These are phyloP conservation scores for Goniozus legneri DNA, from an alignment of 1,140 invertebrate species.

Conservation along the genomic window DNA sequence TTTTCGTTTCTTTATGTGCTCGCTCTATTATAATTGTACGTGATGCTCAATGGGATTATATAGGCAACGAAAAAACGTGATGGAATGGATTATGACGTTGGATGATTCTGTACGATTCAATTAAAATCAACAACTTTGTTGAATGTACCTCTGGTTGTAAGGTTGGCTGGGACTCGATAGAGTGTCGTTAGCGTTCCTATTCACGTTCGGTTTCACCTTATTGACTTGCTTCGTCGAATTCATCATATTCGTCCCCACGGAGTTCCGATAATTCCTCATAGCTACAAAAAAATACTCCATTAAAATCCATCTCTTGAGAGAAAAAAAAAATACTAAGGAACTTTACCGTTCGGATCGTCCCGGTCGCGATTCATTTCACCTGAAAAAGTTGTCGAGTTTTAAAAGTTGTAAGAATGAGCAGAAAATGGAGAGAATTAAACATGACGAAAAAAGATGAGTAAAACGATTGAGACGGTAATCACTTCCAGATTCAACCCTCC, in stretches of 20 bases:
- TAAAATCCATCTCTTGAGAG: too few relatives aligned
- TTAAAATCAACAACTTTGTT: too few relatives aligned
- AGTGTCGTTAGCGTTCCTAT: conserved; percentile 65
- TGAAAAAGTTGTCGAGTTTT: conserved; percentile 42
- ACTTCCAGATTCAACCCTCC: conserved; percentile 25
- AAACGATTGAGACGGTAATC: too few relatives aligned
- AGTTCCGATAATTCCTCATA: conserved; percentile 68
- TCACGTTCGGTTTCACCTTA: conserved; percentile 81
- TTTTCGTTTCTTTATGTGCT: too few relatives aligned
- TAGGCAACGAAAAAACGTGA: too few relatives aligned
- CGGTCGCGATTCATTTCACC: conserved; percentile 60
- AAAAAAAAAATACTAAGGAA: too few relatives aligned
- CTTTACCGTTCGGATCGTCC: conserved; percentile 60
- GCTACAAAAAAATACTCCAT: conserved; percentile 37
- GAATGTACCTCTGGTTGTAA: conserved; percentile 51
- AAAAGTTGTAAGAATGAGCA: conserved; percentile 13
- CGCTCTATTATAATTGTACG: too few relatives aligned
- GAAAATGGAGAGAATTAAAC: too few relatives aligned
- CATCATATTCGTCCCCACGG: conserved; percentile 63
- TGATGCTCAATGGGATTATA: too few relatives aligned
- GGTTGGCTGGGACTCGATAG: conserved; percentile 50
- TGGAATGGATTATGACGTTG: too few relatives aligned
- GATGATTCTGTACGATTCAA: too few relatives aligned
- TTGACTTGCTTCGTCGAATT: conserved; percentile 73
- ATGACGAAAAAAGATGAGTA: too few relatives aligned